phyloP scores from a whole-genome alignment of 2,113 vertebrate genomes.

The Oreamnos americanus region DNA sequence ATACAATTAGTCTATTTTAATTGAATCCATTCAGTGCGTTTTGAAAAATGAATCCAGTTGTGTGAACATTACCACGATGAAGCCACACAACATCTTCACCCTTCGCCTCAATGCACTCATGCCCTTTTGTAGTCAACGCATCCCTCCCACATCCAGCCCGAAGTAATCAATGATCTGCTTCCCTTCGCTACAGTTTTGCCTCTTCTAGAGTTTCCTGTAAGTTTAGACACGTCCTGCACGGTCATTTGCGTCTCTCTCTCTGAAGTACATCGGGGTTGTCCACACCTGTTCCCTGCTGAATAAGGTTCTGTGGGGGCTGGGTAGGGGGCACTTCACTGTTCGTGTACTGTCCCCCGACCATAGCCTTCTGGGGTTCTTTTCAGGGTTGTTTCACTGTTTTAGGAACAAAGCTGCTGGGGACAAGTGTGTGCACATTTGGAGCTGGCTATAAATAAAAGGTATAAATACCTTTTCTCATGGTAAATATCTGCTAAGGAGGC shows the following conservation, averaged over 20 bases:
- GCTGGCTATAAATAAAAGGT: not conserved
- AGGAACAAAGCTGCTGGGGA: not conserved
- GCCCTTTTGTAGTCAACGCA: accelerated
- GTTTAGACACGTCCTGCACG: accelerated
- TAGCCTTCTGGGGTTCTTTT: accelerated
- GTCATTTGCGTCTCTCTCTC: not conserved
- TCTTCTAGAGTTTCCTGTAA: accelerated
- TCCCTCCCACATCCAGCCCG: not conserved
- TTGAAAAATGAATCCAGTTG: not conserved
- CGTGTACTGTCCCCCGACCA: accelerated
- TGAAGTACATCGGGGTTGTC: accelerated
- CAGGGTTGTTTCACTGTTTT: not conserved
- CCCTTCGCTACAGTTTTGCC: accelerated
- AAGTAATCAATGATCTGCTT: accelerated
- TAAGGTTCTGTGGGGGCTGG: accelerated
- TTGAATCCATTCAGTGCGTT: not conserved
- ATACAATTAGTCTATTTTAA: not conserved
- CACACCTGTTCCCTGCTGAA: not conserved
- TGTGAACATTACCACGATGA: too few species aligned
- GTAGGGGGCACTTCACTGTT: accelerated
- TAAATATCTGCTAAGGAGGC: not conserved
- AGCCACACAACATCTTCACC: accelerated
- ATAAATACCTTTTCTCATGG: not conserved
- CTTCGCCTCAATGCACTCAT: accelerated
- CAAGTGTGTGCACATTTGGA: accelerated